These are phyloP conservation scores for Atlantisia rogersi DNA, from an alignment of 2,113 vertebrate species.

Conservation along the genomic window DNA sequence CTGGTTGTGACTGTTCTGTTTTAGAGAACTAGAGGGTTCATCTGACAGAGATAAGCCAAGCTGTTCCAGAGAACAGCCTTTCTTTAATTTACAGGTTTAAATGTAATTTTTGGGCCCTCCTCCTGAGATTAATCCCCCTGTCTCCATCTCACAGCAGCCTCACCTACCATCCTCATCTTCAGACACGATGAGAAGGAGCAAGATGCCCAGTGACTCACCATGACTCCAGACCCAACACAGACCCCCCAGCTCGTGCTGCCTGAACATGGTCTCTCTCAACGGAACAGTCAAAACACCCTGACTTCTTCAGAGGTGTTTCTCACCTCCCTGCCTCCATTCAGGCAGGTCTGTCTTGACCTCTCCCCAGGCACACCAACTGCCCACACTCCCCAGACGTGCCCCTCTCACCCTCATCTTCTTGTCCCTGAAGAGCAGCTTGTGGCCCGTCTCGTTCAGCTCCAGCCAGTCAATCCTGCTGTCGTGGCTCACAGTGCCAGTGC, in stretches of 20 bases:
- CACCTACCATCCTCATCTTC: neutral
- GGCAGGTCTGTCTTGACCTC: neutral
- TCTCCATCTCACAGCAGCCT: neutral
- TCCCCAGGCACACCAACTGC: neutral
- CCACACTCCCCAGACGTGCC: neutral
- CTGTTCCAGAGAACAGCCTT: neutral
- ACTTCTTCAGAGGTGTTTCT: neutral
- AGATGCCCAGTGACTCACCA: neutral
- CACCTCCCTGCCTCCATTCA: neutral
- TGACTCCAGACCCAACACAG: neutral
- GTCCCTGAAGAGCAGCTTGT: slow-evolving; percentile 95
- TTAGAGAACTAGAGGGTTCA: neutral
- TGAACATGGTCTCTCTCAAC: neutral
- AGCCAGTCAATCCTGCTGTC: slow-evolving; percentile 95
- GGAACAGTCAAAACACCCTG: neutral
- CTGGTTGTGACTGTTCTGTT: neutral
- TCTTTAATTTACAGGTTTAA: neutral
- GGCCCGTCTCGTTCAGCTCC: slow-evolving; percentile 95
- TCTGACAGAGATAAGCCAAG: neutral
- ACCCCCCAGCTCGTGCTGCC: neutral
- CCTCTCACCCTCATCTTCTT: slow-evolving; percentile 89
- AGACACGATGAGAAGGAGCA: neutral
- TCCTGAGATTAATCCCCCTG: neutral
- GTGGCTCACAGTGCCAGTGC: slow-evolving; percentile 86
- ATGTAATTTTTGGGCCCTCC: neutral